Evolutionary conservation across 1,140 invertebrate species (phyloP), one percentile per base, ranked within the genome.

Genomic region (Oncopeltus fasciatus): DNA sequence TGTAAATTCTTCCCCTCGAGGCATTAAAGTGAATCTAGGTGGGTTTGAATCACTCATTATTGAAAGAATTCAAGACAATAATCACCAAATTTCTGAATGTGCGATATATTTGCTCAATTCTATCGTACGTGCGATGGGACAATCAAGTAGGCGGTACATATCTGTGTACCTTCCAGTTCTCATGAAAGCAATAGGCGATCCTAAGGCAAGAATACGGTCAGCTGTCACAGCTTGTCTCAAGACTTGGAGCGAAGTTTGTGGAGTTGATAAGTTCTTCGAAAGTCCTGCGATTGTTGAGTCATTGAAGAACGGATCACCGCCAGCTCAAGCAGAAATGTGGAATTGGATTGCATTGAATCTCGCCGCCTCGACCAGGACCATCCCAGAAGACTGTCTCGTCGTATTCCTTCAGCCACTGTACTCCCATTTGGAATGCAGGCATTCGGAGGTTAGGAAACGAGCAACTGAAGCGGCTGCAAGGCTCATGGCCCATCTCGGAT

Each of bases 401-500:
- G 70, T 82, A 5, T 92, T 90, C 73, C 75, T 95, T 51, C 86
- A 88, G 0, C 75, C 81, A 67, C 74, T 96, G 18, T 92, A 85
- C 73, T 78, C 79, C 43, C 90, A 90, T 72, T 72, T 96, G 33
- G 92, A 95, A 70, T 93, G 96, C 77, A 81, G 94, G 46, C 92
- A 88, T 73, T 85, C 83, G 0, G 93, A 95, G 68, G 92, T 96
- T 1, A 78, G 93, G 14, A 94, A 92, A 71, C 90, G 87, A 70
- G 87, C 92, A n/a, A 83, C 86, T 63, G 92, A 96, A 70, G 88
- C 88, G 51, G 81, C 95, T 24, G 72, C 95, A 27, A 90, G 91
- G 8, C 85, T 94, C 65, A 96, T 96, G 92, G 85, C 95, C 62
- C 92, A 95, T 74, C 74, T 92, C 0, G 90, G 92, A 5, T 95